Evolutionary conservation across 2,113 vertebrate species (phyloP).

Genomic region (Paedocypris sp.): DNA sequence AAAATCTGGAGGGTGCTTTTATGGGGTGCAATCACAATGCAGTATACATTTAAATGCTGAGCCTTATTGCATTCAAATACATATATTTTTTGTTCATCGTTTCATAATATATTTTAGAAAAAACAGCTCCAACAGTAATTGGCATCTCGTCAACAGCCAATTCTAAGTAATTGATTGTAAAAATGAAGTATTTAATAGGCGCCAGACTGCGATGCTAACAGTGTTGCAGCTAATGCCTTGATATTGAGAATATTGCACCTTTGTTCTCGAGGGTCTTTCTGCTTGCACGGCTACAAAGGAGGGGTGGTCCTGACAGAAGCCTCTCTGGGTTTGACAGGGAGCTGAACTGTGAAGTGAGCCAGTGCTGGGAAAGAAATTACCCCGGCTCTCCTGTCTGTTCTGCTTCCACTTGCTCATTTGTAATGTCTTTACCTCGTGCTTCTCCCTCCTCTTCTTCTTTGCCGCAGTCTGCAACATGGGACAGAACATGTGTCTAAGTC

Average conservation of each 20-base stretch:
- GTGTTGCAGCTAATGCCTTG: not conserved
- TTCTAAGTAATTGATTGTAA: no score
- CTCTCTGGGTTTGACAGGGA: not conserved
- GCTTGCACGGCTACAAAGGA: not conserved
- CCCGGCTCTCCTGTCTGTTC: constrained; percentile 7
- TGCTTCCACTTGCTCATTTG: constrained; percentile 9
- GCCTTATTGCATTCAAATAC: no score
- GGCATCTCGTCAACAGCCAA: no score
- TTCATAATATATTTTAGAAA: no score
- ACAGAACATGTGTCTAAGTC: constrained; percentile 7
- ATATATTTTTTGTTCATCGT: no score
- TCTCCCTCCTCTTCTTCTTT: not conserved
- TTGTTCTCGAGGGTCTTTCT: not conserved
- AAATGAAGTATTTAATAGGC: no score
- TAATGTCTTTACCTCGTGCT: constrained; percentile 12
- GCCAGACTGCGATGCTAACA: no score
- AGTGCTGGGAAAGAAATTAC: constrained; percentile 3
- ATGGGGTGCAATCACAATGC: no score
- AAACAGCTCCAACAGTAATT: no score
- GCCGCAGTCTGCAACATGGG: not conserved
- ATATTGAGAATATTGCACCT: not conserved
- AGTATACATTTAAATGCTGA: no score
- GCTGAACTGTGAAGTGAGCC: constrained; percentile 9
- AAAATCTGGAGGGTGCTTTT: no score
- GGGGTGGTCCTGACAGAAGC: not conserved